A percentile compares a stretch with the other conserved stretches of the same genome.
Conservation (phyloP, 2,888 invertebrate genomes). For the Bruchidius siliquastri region DNA sequence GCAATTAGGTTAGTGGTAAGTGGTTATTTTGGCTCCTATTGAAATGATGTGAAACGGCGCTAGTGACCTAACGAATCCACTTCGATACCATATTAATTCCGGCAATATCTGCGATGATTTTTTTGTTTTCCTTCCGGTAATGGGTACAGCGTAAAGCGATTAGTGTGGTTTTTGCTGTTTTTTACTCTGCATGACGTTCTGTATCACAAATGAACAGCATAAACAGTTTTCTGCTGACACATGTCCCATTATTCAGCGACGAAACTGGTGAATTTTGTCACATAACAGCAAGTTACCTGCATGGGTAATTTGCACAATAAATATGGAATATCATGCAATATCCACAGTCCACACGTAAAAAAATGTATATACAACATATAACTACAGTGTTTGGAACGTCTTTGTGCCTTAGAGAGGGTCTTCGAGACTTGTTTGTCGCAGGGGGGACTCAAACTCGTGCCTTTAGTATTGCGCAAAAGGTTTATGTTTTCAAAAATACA, state of each 20-base stretch:
- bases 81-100: background rate
- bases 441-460: too few species aligned
- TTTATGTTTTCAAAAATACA: too few species aligned
- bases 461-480: too few species aligned
- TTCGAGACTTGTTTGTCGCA: too few species aligned
- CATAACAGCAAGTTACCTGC: too few species aligned
- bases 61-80: background rate
- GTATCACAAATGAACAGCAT: background rate
- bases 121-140: background rate
- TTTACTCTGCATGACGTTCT: background rate
- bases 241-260: background rate
- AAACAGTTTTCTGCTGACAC: background rate
- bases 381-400: too few species aligned
- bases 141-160: background rate
- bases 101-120: background rate
- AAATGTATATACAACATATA: too few species aligned
- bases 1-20: too few species aligned
- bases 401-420: too few species aligned
- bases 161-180: background rate
- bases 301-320: too few species aligned
- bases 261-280: background rate
- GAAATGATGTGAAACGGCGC: background rate
- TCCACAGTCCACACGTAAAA: too few species aligned
- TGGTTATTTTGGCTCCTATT: background rate
- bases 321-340: too few species aligned